phyloP scores from a whole-genome alignment of 2,113 vertebrate species.

The Sula dactylatra region DNA sequence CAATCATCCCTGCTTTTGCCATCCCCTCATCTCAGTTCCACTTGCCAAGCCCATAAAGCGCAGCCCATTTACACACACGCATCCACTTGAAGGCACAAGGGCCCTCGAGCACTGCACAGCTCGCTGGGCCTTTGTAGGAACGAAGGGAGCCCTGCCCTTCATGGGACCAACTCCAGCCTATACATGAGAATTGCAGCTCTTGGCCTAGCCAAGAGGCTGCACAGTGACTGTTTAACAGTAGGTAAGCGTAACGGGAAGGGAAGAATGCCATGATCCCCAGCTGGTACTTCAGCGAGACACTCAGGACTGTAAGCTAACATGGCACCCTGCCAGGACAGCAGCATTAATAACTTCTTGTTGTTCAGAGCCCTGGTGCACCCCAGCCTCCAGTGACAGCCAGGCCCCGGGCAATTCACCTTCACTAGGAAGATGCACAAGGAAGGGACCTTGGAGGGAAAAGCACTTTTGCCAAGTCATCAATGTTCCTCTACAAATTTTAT shows the following conservation, averaged over 20 bases:
- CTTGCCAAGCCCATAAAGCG: background rate
- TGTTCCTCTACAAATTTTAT: background rate
- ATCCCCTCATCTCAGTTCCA: background rate
- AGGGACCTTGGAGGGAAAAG: background rate
- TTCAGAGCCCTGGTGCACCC: background rate
- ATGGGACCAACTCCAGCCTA: background rate
- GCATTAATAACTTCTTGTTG: constrained; percentile 52
- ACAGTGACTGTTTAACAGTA: constrained; percentile 14
- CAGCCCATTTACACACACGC: background rate
- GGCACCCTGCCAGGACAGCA: constrained; percentile 45
- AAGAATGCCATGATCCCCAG: constrained; percentile 45
- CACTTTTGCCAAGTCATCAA: background rate
- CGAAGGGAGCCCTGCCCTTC: background rate
- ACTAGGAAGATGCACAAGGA: background rate
- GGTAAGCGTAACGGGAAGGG: background rate
- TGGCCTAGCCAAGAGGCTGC: background rate
- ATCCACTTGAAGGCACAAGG: constrained; percentile 29
- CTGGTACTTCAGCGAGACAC: constrained; percentile 46
- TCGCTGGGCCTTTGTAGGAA: background rate
- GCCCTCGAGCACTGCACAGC: background rate
- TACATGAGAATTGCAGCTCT: background rate
- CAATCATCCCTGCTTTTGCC: background rate
- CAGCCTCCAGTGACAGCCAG: background rate
- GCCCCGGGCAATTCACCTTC: accelerated
- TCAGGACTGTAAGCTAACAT: constrained; percentile 14